Conservation (phyloP, 2,797 vertebrate species). For the Miichthys miiuy region DNA sequence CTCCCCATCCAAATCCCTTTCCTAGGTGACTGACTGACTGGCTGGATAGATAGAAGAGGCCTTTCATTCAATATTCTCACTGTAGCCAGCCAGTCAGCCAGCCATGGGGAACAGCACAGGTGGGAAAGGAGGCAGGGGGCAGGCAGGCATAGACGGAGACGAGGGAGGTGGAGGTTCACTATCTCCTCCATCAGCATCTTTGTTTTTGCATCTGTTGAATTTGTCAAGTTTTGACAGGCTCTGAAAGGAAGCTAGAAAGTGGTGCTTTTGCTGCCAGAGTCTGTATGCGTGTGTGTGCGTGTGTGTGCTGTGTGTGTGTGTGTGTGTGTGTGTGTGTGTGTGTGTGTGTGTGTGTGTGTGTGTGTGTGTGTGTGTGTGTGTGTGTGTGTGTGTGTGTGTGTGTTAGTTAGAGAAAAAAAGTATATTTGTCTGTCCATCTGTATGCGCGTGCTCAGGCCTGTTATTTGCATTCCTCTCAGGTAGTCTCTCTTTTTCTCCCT, state of each 20-base stretch:
- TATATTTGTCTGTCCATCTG: slow-evolving; percentile 43
- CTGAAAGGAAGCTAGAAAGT: slow-evolving; percentile 58
- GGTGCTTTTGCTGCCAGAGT: slow-evolving; percentile 48
- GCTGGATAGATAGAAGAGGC: slow-evolving; percentile 66
- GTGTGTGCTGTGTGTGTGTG: slow-evolving; percentile 9
- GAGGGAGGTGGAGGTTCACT: slow-evolving; percentile 54
- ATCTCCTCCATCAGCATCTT: slow-evolving; percentile 70
- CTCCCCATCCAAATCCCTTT: slow-evolving; percentile 72
- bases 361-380: slow-evolving; percentile 17
- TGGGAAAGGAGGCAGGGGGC: slow-evolving; percentile 49
- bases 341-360: slow-evolving; percentile 13
- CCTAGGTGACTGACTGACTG: slow-evolving; percentile 72
- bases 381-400: slow-evolving; percentile 5
- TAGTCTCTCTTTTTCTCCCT: slow-evolving; percentile 9
- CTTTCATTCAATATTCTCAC: slow-evolving; percentile 87
- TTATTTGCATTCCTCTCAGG: slow-evolving; percentile 63
- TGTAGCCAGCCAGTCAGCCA: slow-evolving; percentile 78
- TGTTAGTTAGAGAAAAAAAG: slow-evolving; percentile 6
- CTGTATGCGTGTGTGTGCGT: slow-evolving; percentile 18
- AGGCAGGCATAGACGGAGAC: slow-evolving; percentile 29
- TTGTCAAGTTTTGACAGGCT: slow-evolving; percentile 71
- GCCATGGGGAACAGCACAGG: slow-evolving; percentile 71
- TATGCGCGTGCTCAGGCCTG: slow-evolving; percentile 20
- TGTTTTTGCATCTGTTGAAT: slow-evolving; percentile 76
- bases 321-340: slow-evolving; percentile 10